These are phyloP conservation scores for Microcebus ravelobensis DNA, from an alignment of 2,113 vertebrate genomes.

Conservation along the genomic window DNA sequence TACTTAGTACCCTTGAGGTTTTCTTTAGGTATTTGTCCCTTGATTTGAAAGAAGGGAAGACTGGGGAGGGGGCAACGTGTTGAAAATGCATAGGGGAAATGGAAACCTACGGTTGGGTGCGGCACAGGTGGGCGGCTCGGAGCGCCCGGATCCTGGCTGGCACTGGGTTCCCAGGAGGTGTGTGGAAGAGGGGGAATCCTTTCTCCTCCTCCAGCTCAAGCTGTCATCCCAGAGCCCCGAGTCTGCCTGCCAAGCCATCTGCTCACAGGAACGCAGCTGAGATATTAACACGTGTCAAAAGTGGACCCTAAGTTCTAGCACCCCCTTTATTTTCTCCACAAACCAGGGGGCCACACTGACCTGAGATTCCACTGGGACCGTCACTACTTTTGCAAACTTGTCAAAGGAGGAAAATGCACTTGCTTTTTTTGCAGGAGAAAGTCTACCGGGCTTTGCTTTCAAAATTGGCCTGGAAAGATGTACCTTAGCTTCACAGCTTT, in stretches of 20 bases:
- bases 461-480: neutral
- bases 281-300: neutral
- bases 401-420: neutral
- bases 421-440: neutral
- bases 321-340: neutral
- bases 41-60: neutral
- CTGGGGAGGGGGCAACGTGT: accelerated
- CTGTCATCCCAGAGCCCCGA: neutral
- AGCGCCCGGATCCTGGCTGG: neutral
- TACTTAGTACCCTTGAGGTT: neutral
- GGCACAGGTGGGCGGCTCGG: neutral
- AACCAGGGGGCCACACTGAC: neutral
- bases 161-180: neutral
- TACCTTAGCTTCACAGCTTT: too few relatives aligned
- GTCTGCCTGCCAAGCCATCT: neutral
- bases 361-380: neutral
- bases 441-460: neutral
- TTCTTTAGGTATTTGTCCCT: neutral
- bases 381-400: neutral
- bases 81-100: neutral
- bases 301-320: neutral
- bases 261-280: neutral
- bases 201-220: neutral
- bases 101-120: neutral
- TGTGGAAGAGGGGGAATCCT: too few relatives aligned